These are phyloP conservation scores for Ataeniobius toweri DNA, from an alignment of 2,797 vertebrate species.

Conservation along the genomic window DNA sequence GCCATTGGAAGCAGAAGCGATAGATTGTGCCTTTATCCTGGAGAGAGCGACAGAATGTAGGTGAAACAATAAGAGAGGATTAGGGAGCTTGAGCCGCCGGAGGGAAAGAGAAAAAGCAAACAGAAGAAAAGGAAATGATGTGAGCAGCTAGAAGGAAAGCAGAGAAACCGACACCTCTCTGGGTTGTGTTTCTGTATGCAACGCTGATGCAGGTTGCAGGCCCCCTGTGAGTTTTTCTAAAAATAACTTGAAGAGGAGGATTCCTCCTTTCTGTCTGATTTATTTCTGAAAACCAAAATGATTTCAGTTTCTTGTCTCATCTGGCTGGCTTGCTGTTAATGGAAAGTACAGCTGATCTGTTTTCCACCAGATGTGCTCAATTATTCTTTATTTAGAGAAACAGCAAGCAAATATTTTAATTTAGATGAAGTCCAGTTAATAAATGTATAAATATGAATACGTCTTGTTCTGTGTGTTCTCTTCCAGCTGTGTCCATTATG, in stretches of 20 bases:
- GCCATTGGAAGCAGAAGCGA: background rate
- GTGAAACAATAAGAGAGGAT: conserved; percentile 22
- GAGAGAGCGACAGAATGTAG: conserved; percentile 13
- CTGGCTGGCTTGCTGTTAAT: background rate
- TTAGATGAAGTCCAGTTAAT: background rate
- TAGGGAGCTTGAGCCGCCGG: background rate
- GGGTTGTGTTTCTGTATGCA: conserved; percentile 64
- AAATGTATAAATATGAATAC: background rate
- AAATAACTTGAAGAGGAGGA: conserved; percentile 73
- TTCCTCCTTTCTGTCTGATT: conserved; percentile 47
- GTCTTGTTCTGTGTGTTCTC: conserved; percentile 26
- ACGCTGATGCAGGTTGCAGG: conserved; percentile 53
- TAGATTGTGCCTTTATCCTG: conserved; percentile 17
- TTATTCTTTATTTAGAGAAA: too few relatives aligned
- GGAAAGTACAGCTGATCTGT: background rate
- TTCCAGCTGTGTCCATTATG: conserved; percentile 94
- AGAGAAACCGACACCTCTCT: conserved; percentile 14
- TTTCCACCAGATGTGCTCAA: background rate
- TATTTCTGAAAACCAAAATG: conserved; percentile 18
- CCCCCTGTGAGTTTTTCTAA: conserved; percentile 74
- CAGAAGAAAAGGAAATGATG: background rate
- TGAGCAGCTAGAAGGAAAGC: conserved; percentile 7
- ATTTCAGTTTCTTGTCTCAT: background rate
- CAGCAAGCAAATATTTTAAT: background rate
- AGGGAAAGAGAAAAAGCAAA: background rate